Evolutionary conservation across 2,797 vertebrate species (phyloP), one percentile per base, ranked within the genome.

Genomic region (Distichodus sexfasciatus): DNA sequence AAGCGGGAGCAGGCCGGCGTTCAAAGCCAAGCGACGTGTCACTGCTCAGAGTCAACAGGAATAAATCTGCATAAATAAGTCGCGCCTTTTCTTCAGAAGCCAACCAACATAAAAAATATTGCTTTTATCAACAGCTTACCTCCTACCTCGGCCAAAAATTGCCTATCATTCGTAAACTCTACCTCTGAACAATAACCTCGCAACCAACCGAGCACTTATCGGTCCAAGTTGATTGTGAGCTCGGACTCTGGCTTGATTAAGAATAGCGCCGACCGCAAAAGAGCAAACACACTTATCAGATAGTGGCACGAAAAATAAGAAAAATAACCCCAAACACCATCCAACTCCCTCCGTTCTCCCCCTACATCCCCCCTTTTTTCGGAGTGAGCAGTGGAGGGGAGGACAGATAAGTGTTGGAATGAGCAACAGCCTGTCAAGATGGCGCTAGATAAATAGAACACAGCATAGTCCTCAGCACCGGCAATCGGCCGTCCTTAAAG

Each of bases 341-440:
- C 65, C 15, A 68, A 40, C 58, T 51, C 74, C 62, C 79, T 75
- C 75, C 70, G 76, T 71, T 57, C 72, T 40, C 51, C 3, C 15
- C 6, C 3, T 58, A 21, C 23, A n/a, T 40, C 8, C 28, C 82
- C 78, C 67, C 31, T 61, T 19, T 50, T 54, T 62, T 81, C 77
- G 69, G 8, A 60, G 71, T 70, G 36, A 61, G 29, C 23, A 62
- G 11, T 35, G 63, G 77, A 69, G 67, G 80, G 76, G 82, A 83
- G 86, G 79, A 81, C 72, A 74, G 66, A 82, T 76, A 83, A 76
- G 76, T 67, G 75, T 28, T 41, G 48, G 72, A 79, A 83, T 82
- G 82, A 87, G 82, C 77, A 86, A 82, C 81, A 81, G 80, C 85
- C 85, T 88, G 88, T 87, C 87, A 87, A 86, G 82, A 86, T 87